Conservation (phyloP, 2,797 vertebrate genomes). For the Gambusia yucatana region DNA sequence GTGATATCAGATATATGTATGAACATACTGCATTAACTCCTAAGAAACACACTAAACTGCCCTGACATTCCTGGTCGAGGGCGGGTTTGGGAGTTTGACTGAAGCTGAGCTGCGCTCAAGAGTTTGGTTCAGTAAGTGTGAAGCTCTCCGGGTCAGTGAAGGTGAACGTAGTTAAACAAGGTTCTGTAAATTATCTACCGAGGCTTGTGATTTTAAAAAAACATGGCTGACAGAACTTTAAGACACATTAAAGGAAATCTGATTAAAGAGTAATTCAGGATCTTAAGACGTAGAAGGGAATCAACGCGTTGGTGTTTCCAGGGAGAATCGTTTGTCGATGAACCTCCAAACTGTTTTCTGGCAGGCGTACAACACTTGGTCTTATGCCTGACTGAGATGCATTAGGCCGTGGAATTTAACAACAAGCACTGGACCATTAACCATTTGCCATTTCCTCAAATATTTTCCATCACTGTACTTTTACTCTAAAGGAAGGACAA, state of each 20-base stretch:
- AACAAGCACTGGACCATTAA: conserved; percentile 79
- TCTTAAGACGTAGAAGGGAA: conserved; percentile 18
- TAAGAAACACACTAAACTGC: conserved; percentile 55
- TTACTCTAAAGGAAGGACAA: conserved; percentile 41
- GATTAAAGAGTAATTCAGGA: not conserved
- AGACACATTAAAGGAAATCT: not conserved
- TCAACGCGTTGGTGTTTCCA: not conserved
- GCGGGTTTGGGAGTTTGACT: conserved; percentile 44
- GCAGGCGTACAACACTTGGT: conserved; percentile 71
- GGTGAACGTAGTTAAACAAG: conserved; percentile 33
- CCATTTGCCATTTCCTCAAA: conserved; percentile 78
- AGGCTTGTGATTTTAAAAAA: not conserved
- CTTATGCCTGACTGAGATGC: conserved; percentile 78
- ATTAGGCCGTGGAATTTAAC: conserved; percentile 81
- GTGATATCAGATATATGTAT: conserved; percentile 78
- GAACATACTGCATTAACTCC: conserved; percentile 75
- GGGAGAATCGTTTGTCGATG: conserved; percentile 65
- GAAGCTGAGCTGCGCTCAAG: conserved; percentile 23
- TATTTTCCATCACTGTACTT: conserved; percentile 75
- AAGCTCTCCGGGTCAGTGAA: conserved; percentile 44
- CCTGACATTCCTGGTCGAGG: conserved; percentile 61
- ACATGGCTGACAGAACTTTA: conserved; percentile 20
- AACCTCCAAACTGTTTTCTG: conserved; percentile 68
- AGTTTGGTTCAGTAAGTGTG: conserved; percentile 37
- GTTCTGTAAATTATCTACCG: conserved; percentile 46